phyloP scores from a whole-genome alignment of 1,140 invertebrate genomes.

The Drosophila repleta region DNA sequence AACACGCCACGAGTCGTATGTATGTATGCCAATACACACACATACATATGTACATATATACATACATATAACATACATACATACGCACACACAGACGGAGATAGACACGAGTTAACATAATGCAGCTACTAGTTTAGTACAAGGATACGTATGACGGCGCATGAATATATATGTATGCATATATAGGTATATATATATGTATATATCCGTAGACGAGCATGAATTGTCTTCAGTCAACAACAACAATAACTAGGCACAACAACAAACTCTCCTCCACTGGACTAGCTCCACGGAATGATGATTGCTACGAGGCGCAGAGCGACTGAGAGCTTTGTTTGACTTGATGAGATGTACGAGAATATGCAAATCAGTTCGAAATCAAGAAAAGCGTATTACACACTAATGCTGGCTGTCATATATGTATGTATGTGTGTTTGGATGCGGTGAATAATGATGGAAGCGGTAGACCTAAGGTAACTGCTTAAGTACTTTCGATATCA shows the following conservation, averaged over 20 bases:
- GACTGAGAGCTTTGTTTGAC: slow-evolving; percentile 18
- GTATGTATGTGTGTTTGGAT: not conserved
- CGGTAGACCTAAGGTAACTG: slow-evolving; percentile 29
- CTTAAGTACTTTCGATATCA: not conserved
- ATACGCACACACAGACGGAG: slow-evolving; percentile 32
- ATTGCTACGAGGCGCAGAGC: not conserved
- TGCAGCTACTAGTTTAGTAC: slow-evolving; percentile 21
- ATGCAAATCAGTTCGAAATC: slow-evolving; percentile 42
- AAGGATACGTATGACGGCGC: slow-evolving; percentile 12
- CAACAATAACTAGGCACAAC: slow-evolving; percentile 22
- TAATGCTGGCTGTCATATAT: not conserved
- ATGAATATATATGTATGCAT: slow-evolving; percentile 14
- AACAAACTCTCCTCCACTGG: slow-evolving; percentile 9
- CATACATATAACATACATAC: not conserved
- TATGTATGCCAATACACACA: slow-evolving; percentile 6
- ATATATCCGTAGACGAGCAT: not conserved
- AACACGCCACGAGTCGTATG: slow-evolving; percentile 3
- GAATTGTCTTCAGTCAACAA: slow-evolving; percentile 15
- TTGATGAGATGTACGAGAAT: slow-evolving; percentile 21
- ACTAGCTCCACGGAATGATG: slow-evolving; percentile 11
- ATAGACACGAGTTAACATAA: slow-evolving; percentile 27
- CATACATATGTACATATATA: not conserved
- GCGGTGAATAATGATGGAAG: slow-evolving; percentile 29
- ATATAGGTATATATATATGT: slow-evolving; percentile 1
- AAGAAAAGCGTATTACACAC: slow-evolving; percentile 19